Conservation (phyloP, 2,888 invertebrate genomes). For the Lobophora halterata region DNA sequence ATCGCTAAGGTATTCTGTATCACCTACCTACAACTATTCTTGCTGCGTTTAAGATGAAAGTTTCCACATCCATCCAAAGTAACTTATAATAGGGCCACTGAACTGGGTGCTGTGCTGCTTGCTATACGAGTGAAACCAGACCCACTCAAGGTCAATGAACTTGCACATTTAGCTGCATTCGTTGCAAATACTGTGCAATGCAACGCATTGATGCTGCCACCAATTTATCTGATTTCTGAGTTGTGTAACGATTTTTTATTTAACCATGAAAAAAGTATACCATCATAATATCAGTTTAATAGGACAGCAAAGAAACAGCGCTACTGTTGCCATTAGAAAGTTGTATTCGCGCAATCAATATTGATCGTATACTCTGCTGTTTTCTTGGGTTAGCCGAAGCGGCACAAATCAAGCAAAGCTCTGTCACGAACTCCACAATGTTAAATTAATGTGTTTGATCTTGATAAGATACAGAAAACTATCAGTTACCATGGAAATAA, state of each 20-base stretch:
- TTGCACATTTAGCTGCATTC: conserved; percentile 80
- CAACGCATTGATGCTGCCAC: conserved; percentile 66
- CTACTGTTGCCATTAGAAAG: conserved; percentile 53
- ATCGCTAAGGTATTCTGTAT: too few relatives aligned
- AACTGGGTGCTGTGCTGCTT: conserved; percentile 58
- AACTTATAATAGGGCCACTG: conserved; percentile 70
- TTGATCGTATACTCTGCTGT: conserved; percentile 22
- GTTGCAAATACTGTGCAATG: conserved; percentile 73
- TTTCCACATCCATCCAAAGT: conserved; percentile 39
- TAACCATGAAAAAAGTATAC: conserved; percentile 59
- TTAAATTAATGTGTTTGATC: too few relatives aligned
- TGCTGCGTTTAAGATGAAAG: conserved; percentile 41
- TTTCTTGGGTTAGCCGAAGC: not conserved
- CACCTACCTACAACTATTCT: too few relatives aligned
- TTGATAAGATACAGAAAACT: too few relatives aligned
- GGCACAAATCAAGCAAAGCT: too few relatives aligned
- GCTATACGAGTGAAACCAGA: conserved; percentile 76
- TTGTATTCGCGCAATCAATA: conserved; percentile 38
- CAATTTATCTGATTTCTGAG: conserved; percentile 67
- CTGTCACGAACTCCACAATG: too few relatives aligned
- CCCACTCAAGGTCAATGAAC: conserved; percentile 74
- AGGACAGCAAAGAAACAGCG: conserved; percentile 57
- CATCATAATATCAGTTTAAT: too few relatives aligned
- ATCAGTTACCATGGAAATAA: too few relatives aligned
- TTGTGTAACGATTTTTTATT: conserved; percentile 66